phyloP scores from a whole-genome alignment of 2,113 vertebrate species.

The Nannobrachium achirus region DNA sequence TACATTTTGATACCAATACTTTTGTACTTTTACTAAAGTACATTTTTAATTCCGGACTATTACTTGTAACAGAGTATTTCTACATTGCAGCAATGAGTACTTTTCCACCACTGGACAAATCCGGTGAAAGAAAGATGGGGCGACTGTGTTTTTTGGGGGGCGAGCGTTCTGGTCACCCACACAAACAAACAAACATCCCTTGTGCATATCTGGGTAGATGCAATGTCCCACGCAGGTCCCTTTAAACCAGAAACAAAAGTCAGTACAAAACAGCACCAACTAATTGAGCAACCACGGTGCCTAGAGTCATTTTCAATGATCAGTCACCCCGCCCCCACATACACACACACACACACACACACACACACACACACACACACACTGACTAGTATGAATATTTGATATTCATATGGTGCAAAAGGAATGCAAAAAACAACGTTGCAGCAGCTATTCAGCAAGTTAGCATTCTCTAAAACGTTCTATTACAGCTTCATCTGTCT shows the following conservation, averaged over 20 bases:
- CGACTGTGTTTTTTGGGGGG: too few relatives aligned
- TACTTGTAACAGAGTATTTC: too few relatives aligned
- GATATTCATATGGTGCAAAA: conserved; percentile 32
- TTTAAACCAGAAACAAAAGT: conserved; percentile 55
- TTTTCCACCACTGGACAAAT: too few relatives aligned
- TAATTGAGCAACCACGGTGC: too few relatives aligned
- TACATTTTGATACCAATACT: too few relatives aligned
- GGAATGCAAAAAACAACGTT: conserved; percentile 19
- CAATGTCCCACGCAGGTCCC: conserved; percentile 52
- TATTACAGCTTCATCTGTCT: conserved; percentile 19
- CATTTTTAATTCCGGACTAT: too few relatives aligned
- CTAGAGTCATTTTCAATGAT: conserved; percentile 31
- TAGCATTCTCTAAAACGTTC: too few relatives aligned
- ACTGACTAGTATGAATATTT: conserved; percentile 29
- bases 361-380: not conserved
- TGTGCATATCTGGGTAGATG: conserved; percentile 74
- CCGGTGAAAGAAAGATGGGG: too few relatives aligned
- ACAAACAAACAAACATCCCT: conserved; percentile 43
- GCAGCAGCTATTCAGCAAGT: conserved; percentile 29
- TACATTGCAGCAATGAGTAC: too few relatives aligned
- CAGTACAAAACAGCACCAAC: conserved; percentile 7
- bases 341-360: too few relatives aligned
- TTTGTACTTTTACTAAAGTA: too few relatives aligned
- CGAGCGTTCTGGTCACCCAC: too few relatives aligned
- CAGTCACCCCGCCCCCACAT: not conserved